Evolutionary conservation across 2,797 vertebrate genomes (phyloP).

Genomic region (Todus mexicanus): DNA sequence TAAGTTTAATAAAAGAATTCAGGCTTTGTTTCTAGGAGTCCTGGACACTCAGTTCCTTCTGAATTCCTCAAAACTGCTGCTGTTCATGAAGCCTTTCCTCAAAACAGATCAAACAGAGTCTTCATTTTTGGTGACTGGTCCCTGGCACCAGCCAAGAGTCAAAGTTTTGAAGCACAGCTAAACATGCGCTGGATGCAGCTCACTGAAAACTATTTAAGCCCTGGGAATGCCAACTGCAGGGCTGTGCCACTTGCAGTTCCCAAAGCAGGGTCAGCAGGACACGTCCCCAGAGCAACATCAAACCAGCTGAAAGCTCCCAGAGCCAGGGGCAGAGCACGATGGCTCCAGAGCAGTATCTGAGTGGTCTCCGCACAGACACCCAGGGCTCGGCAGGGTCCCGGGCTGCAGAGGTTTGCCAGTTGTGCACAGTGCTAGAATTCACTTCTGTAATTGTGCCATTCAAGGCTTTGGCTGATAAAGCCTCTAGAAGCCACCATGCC

Average conservation of each 20-base stretch:
- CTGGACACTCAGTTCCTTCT: not conserved
- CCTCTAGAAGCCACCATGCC: not conserved
- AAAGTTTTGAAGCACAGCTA: not conserved
- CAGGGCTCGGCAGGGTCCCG: not conserved
- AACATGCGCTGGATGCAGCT: not conserved
- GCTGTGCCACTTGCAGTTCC: not conserved
- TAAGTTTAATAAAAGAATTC: not conserved
- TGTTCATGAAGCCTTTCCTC: not conserved
- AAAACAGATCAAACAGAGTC: not conserved
- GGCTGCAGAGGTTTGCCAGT: not conserved
- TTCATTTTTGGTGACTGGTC: not conserved
- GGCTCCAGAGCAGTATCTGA: not conserved
- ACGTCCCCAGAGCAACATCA: not conserved
- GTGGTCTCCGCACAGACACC: rapidly evolving
- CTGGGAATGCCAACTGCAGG: not conserved
- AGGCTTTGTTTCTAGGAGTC: not conserved
- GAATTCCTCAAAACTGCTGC: not conserved
- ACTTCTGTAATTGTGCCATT: not conserved
- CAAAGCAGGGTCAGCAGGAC: not conserved
- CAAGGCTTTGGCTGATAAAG: not conserved
- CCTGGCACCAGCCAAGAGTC: not conserved
- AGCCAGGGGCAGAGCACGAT: not conserved
- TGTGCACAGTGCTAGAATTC: not conserved
- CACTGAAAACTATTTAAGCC: not conserved
- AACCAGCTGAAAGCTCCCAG: not conserved